These are phyloP conservation scores for Lordiphosa fenestrarum DNA, from an alignment of 2,888 invertebrate genomes.

Conservation along the genomic window DNA sequence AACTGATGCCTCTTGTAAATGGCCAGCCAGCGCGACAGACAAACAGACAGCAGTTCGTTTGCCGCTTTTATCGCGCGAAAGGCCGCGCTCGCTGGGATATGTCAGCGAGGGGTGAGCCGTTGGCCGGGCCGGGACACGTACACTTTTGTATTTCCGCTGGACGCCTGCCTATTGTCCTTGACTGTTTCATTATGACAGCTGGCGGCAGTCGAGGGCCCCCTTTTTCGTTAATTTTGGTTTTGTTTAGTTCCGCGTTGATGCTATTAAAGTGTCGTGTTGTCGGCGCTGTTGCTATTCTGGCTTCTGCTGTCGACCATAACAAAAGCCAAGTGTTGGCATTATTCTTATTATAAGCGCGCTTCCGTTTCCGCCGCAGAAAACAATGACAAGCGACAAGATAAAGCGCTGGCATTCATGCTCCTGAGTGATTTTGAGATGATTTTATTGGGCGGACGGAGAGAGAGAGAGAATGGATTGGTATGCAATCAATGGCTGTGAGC, in stretches of 20 bases:
- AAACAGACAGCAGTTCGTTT: conserved; percentile 66
- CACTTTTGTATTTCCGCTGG: conserved; percentile 70
- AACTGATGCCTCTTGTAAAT: conserved; percentile 74
- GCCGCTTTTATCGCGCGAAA: conserved; percentile 65
- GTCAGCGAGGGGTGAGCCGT: not conserved
- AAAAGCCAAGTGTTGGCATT: conserved; percentile 71
- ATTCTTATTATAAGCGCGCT: conserved; percentile 56
- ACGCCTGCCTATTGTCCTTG: conserved; percentile 64
- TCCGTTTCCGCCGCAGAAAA: conserved; percentile 58
- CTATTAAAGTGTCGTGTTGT: conserved; percentile 73
- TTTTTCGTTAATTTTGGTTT: conserved; percentile 61
- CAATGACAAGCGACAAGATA: conserved; percentile 52
- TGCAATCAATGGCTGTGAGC: not conserved
- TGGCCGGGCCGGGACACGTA: conserved; percentile 48
- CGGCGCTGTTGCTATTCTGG: conserved; percentile 34
- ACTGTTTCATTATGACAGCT: conserved; percentile 74
- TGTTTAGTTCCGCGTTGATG: conserved; percentile 74
- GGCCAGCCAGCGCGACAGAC: conserved; percentile 58
- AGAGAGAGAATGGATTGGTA: not conserved
- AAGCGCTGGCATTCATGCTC: conserved; percentile 65
- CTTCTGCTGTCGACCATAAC: conserved; percentile 49
- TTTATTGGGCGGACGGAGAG: conserved; percentile 42
- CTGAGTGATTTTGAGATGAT: conserved; percentile 71
- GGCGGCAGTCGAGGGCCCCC: conserved; percentile 25
- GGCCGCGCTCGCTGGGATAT: not conserved